phyloP scores from a whole-genome alignment of 2,888 invertebrate species.

The Thecocarcelia acutangulata region DNA sequence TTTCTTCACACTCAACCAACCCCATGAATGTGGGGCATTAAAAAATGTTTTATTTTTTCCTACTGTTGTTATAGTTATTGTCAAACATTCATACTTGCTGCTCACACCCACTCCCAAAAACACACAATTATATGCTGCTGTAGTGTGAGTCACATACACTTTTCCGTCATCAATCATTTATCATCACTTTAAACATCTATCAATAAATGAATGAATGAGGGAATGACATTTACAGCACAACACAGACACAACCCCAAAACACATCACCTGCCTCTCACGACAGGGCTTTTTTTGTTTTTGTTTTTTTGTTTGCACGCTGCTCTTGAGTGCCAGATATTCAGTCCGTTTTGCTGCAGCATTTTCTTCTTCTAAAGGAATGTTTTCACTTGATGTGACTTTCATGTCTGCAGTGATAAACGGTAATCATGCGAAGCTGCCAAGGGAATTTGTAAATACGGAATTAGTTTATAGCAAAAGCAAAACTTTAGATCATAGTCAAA shows the following conservation, averaged over 20 bases:
- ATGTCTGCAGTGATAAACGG: not conserved
- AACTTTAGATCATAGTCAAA: too few relatives aligned
- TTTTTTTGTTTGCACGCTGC: not conserved
- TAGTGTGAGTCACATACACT: not conserved
- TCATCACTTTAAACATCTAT: constrained; percentile 66
- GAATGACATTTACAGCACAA: constrained; percentile 63
- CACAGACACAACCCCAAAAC: constrained; percentile 13
- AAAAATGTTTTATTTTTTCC: not conserved
- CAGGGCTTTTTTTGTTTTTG: too few relatives aligned
- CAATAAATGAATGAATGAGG: constrained; percentile 42
- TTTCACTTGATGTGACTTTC: constrained; percentile 33
- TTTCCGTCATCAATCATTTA: constrained; percentile 65
- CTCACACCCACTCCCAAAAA: not conserved
- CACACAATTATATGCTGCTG: not conserved
- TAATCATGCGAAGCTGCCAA: not conserved
- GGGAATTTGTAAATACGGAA: not conserved
- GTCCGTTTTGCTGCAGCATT: not conserved
- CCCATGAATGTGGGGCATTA: not conserved
- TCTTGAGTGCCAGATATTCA: not conserved
- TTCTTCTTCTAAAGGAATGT: constrained; percentile 31
- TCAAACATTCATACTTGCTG: not conserved
- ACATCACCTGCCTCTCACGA: constrained; percentile 1
- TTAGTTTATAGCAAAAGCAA: not conserved
- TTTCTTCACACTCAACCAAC: constrained; percentile 12
- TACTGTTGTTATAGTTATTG: too few relatives aligned